Base-by-base conservation (phyloP, 2,797 vertebrate species). In the Hybognathus amarus region DNA sequence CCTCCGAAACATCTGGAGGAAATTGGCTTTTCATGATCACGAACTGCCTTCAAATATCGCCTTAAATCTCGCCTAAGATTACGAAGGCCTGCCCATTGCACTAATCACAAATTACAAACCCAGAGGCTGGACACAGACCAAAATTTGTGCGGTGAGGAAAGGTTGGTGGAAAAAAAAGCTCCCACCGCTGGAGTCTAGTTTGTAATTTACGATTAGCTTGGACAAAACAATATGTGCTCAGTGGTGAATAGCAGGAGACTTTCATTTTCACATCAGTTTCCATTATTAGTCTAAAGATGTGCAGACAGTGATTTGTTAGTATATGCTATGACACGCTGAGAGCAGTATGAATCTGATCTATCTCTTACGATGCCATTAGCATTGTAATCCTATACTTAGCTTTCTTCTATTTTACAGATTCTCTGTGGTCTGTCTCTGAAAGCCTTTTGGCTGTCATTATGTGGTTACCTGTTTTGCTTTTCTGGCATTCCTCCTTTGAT, bases 401-500 rank as follows among this genome's bases (percentile, higher is more conserved):
- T 78, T 83, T 74, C 85, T 88, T 73, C 88, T 88, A 87, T 91
- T 92, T 92, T 90, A 93, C 88, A 85, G 90, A 71, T 71, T 85
- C 86, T 84, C 87, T 91, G 90, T 86, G 90, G 91, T 90, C 86
- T 90, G 89, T 84, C 77, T 89, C 86, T 87, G 89, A 90, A 88
- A 92, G 83, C 75, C 90, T 78, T 88, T 89, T 92, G 92, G 93
- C 92, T 93, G 91, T 94, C 92, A 94, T 94, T 94, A 94, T 88
- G 92, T 83, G 90, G 92, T 92, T 59, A 90, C 85, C 80, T 93
- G 86, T 93, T 93, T 92, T 87, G 90, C 78, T 91, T 89, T 93
- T 90, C 89, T 86, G 77, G 91, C 89, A 54, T 85, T 92, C 81
- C 83, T 86, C 88, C 90, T 92, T 90, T 92, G 90, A 93, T 94